phyloP scores from a whole-genome alignment of 2,113 vertebrate species.

The Cygnus atratus region DNA sequence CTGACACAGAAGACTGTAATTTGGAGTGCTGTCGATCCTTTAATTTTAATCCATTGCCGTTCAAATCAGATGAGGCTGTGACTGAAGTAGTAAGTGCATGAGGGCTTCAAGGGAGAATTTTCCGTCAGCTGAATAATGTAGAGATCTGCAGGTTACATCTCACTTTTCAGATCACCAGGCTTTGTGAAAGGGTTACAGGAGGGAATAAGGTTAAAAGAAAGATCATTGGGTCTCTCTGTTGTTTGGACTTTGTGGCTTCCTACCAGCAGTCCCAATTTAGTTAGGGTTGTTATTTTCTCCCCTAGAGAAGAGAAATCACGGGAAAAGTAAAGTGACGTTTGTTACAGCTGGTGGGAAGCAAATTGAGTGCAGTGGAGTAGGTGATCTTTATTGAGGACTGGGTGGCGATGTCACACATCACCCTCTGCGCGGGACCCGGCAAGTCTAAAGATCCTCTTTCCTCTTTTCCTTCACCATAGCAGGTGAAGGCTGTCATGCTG shows the following conservation, averaged over 20 bases:
- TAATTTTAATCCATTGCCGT: neutral
- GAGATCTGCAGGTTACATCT: neutral
- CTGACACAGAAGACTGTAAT: neutral
- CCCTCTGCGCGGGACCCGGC: neutral
- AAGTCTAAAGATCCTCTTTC: neutral
- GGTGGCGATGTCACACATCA: constrained; percentile 40
- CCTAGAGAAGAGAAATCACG: neutral
- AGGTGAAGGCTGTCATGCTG: accelerated
- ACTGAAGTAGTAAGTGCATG: neutral
- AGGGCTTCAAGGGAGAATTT: neutral
- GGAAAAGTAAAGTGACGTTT: neutral
- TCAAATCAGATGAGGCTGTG: neutral
- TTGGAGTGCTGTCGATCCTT: neutral
- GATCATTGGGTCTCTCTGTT: neutral
- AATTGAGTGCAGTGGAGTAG: constrained; percentile 37
- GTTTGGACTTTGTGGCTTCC: neutral
- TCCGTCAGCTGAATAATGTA: neutral
- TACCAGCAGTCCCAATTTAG: neutral
- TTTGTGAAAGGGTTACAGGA: neutral
- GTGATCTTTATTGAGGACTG: constrained; percentile 28
- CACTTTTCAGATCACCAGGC: neutral
- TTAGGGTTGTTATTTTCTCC: neutral
- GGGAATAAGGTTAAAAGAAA: constrained; percentile 13
- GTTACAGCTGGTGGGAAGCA: constrained; percentile 39
- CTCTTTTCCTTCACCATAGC: neutral